Evolutionary conservation across 2,797 vertebrate species (phyloP).

Genomic region (Pangasius larnaudii): DNA sequence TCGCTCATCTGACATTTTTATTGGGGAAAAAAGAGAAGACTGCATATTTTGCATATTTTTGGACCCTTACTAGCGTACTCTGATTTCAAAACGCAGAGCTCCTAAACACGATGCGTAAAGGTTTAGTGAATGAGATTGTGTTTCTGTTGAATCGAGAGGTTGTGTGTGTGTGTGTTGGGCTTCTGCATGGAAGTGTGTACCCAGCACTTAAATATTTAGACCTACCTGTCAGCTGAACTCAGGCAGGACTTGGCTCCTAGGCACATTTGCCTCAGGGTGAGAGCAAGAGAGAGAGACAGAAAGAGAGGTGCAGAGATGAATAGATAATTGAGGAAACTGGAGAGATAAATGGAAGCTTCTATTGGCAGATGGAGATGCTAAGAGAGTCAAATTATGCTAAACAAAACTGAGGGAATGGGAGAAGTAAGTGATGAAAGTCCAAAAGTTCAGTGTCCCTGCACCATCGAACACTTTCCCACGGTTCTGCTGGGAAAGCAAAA

Average conservation of each 20-base stretch:
- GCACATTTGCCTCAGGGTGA: slow-evolving; percentile 61
- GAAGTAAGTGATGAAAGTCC: slow-evolving; percentile 1
- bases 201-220: slow-evolving; percentile 78
- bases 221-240: slow-evolving; percentile 71
- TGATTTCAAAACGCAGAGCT: not conserved
- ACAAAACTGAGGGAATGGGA: slow-evolving; percentile 5
- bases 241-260: slow-evolving; percentile 66
- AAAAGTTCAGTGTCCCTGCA: slow-evolving; percentile 27
- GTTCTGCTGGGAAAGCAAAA: slow-evolving; percentile 46
- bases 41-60: not conserved
- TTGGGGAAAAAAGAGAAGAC: not conserved
- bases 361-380: slow-evolving; percentile 13
- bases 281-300: slow-evolving; percentile 31
- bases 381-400: slow-evolving; percentile 32
- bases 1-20: not conserved
- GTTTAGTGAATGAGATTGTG: slow-evolving; percentile 23
- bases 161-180: slow-evolving; percentile 13
- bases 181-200: slow-evolving; percentile 50
- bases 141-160: slow-evolving; percentile 14
- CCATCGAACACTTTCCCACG: slow-evolving; percentile 35
- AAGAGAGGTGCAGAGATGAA: slow-evolving; percentile 44
- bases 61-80: no score
- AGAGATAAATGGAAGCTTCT: slow-evolving; percentile 12
- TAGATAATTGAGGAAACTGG: slow-evolving; percentile 29
- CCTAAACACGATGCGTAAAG: not conserved